Base-by-base conservation (phyloP, 2,797 vertebrate genomes). In the Eptatretus atami region DNA sequence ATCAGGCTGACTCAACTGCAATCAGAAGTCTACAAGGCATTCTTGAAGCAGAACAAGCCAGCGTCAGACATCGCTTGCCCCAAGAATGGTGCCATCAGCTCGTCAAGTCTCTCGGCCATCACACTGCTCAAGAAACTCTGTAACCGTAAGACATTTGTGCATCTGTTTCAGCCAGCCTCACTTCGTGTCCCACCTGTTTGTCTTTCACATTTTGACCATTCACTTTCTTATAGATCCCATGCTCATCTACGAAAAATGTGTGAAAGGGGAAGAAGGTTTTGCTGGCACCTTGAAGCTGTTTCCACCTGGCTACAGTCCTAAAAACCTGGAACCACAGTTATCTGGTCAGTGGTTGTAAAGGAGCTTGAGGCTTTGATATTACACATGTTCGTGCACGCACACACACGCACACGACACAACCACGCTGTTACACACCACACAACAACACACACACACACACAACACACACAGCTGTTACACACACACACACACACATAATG, bases 61-160 rank as follows among this genome's bases (percentile, higher is more conserved):
- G 71, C 77, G n/a, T 81, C 90, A 70, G 77, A 80, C 12, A 68
- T 95, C 61, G 76, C 76, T 66, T 75, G 78, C 44, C 9, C 61
- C 52, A 52, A 66, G 24, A 64, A 54, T 14, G 84, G 81, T 66
- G 86, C 78, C 66, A 83, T 88, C 65, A 82, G 68, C 10, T 78
- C 94, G 25, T 95, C 90, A 3, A 92, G 87, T 24, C 77, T 98
- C 63, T 95, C 90, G 14, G 94, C 88, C 63, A 98, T 98, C 74
- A 96, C 87, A 1, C 83, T 81, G 1, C 74, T 98, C 52, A 96
- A 96, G 75, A 95, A 98, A 69, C 83, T 98, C 13, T 98, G 88
- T 69, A 98, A 96, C 69, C 88, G 90, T 96, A 72, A 84, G 86
- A 82, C 68, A 2, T 64, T 15, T 9, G 14, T 15, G 53, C 19